Evolutionary conservation across 2,797 vertebrate genomes (phyloP), one percentile per base, ranked within the genome.

Genomic region (Rhodeus uyekii): DNA sequence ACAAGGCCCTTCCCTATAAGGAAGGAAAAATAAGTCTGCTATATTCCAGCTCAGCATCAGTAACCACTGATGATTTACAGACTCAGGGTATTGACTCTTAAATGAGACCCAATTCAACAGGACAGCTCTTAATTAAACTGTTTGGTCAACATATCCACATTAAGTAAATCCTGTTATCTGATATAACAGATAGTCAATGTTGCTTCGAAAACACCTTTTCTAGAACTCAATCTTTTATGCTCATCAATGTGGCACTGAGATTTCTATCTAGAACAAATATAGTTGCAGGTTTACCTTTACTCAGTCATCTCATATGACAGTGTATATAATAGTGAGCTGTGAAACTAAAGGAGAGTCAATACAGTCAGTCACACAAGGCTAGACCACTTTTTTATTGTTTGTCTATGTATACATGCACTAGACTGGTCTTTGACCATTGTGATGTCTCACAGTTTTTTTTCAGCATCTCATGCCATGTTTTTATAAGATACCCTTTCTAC

Each of bases 1-100:
- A 87, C 87, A 88, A 86, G 83, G 78, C 58, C 81, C 84, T 85
- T 87, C 80, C 83, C 84, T 82, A 80, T 84, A n/a, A n/a, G n/a
- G n/a, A n/a, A n/a, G n/a, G n/a, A n/a, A n/a, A n/a, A n/a, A n/a
- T n/a, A n/a, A n/a, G n/a, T 81, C 75, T 71, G 50, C 63, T 79
- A 32, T 80, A 85, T 84, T 80, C 85, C 67, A 75, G 81, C 61
- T 50, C 83, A 34, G 67, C 84, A 82, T 83, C 72, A 69, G 82
- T 82, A 81, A 86, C 79, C 72, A 38, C 65, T 53, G 46, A 68
- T 83, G 86, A 86, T 86, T 86, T 86, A 87, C 83, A 72, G 77
- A 80, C 84, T 46, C 34, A 38, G 77, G 44, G 79, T n/a, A 67
- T 39, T 36, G 61, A 46, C 76, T 32, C 27, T 75, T 67, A 46